Evolutionary conservation across 2,113 vertebrate species (phyloP), one percentile per base, ranked within the genome.

Genomic region (Porphyrio hochstetteri): DNA sequence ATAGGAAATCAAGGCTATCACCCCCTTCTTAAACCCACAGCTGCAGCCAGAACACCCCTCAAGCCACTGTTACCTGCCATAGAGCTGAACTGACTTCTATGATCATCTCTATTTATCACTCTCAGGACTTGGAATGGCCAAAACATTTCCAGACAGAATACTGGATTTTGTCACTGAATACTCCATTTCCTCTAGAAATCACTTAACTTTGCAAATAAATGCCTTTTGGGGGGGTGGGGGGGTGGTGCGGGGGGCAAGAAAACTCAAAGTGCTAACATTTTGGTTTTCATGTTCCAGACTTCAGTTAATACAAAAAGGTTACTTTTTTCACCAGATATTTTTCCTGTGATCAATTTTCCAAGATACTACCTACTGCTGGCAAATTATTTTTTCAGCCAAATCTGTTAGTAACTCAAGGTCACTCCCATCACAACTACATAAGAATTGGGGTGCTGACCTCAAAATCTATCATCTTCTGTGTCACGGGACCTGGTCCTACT

Each of bases 401-500:
- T 53, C 74, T 89, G 40, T 57, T 65, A 50, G 57, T 69, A 60
- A 53, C 83, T 86, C 68, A 38, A 79, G 93, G 95, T 87, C 84
- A 83, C 35, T 84, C 69, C 86, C 65, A 88, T 83, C 89, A 92
- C 81, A 87, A 75, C 55, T 60, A 90, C 67, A 29, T 57, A 91
- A 88, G 87, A 91, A 90, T 61, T 84, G 67, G 35, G 80, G 83
- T 86, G 81, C 57, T 92, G 83, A 93, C 86, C 86, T 84, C 72
- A 84, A 94, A 91, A 95, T 87, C 91, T 91, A 93, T 92, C 91
- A 86, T 78, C 65, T 84, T 93, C 77, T 86, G 86, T 88, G 86
- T 88, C 92, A 56, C 11, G 24, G 46, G 68, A 75, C n/a, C 35
- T 75, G 48, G 69, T 93, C 76, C 50, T 78, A 61, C 28, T 18